A percentile compares a stretch with the other conserved stretches of the same genome.
These are phyloP conservation scores for Zele albiditarsus DNA, from an alignment of 2,888 invertebrate genomes.

Conservation along the genomic window DNA sequence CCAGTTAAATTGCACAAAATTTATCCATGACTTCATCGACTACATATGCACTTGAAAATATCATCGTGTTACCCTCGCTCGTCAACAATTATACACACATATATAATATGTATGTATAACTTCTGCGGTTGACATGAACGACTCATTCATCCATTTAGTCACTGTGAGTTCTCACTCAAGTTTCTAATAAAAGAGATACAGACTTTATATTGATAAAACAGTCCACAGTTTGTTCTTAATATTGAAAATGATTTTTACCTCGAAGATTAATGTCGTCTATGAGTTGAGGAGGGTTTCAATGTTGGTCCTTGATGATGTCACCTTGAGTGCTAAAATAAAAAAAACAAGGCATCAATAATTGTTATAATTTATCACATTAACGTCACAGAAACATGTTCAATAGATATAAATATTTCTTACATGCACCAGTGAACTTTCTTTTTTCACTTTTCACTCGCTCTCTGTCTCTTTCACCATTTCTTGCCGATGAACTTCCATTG, in stretches of 20 bases:
- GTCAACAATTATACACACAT: slow-evolving; percentile 12
- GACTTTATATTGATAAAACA: not conserved
- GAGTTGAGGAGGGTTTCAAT: not conserved
- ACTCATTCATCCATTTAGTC: not conserved
- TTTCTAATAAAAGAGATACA: not conserved
- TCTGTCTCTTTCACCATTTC: not conserved
- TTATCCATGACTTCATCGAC: slow-evolving; percentile 61
- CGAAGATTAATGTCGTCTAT: not conserved
- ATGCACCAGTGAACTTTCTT: not conserved
- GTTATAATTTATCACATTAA: not conserved
- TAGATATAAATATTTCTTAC: not conserved
- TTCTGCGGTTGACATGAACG: slow-evolving; percentile 7
- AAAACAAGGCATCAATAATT: not conserved
- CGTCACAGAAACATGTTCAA: not conserved
- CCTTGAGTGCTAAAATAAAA: not conserved
- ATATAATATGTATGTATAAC: not conserved
- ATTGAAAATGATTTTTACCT: not conserved
- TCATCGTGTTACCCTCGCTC: slow-evolving; percentile 23
- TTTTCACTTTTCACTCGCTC: not conserved
- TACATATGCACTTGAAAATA: slow-evolving; percentile 58
- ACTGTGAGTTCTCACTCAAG: not conserved
- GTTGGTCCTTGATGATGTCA: not conserved
- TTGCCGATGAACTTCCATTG: not conserved
- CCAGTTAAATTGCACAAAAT: slow-evolving; percentile 50
- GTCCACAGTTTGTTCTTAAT: not conserved